Conservation (phyloP, 1,140 invertebrate species). For the Berghia stephanieae region DNA sequence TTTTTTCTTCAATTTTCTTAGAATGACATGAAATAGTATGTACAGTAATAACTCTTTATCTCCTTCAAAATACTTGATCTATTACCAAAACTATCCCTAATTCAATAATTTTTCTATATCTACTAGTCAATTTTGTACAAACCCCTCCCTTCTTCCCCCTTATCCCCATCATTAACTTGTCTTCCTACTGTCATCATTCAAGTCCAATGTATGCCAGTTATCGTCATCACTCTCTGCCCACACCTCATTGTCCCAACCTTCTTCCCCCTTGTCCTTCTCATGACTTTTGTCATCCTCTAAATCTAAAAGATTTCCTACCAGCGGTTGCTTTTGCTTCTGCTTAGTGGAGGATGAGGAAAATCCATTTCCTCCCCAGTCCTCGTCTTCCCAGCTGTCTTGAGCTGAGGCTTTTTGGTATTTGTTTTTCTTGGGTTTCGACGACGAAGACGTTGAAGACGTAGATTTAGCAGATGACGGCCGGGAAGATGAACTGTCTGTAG, state of each 20-base stretch:
- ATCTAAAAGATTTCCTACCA: conserved; percentile 59
- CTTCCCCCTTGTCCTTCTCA: background rate
- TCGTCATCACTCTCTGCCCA: conserved; percentile 58
- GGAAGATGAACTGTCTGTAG: conserved; percentile 28
- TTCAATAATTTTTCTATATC: too few species aligned
- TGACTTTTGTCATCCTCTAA: conserved; percentile 42
- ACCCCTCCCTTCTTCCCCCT: too few species aligned
- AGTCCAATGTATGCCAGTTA: conserved; percentile 59
- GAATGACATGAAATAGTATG: too few species aligned
- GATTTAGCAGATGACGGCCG: background rate
- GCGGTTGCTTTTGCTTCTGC: conserved; percentile 58
- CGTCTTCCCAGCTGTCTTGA: conserved; percentile 51
- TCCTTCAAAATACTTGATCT: too few species aligned
- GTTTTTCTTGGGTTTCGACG: conserved; percentile 40
- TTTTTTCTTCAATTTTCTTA: too few species aligned
- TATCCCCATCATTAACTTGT: conserved; percentile 38
- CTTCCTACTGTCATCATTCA: conserved; percentile 37
- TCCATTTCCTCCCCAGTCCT: conserved; percentile 50
- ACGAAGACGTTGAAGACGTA: conserved; percentile 29
- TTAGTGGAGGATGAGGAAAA: too few species aligned
- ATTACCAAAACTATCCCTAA: too few species aligned
- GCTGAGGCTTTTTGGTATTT: conserved; percentile 41
- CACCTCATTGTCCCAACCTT: conserved; percentile 61
- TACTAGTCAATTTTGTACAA: too few species aligned
- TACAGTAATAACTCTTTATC: too few species aligned